phyloP scores from a whole-genome alignment of 2,113 vertebrate species.

The Parotia lawesii region DNA sequence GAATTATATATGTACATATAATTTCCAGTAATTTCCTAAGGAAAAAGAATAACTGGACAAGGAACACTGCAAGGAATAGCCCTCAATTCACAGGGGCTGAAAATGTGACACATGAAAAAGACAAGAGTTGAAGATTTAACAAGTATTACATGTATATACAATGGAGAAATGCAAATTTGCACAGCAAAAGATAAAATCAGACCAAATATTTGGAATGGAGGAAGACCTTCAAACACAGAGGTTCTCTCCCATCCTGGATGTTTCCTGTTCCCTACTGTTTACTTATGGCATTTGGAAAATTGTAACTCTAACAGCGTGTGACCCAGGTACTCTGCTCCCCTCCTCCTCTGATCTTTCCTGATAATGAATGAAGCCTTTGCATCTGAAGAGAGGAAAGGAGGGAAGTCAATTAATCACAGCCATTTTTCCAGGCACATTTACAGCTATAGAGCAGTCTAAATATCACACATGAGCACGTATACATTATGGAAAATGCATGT shows the following conservation, averaged over 20 bases:
- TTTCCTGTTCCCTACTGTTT: background rate
- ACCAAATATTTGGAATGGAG: background rate
- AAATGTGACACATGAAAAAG: background rate
- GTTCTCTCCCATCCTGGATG: background rate
- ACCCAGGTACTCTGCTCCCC: constrained; percentile 21
- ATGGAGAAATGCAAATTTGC: constrained; percentile 2
- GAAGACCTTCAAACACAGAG: background rate
- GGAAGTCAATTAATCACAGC: constrained; percentile 56
- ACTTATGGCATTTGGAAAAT: constrained; percentile 16
- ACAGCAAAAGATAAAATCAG: background rate
- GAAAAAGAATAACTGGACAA: background rate
- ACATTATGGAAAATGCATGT: constrained; percentile 39
- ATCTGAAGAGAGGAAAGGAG: constrained; percentile 13
- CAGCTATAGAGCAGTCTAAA: constrained; percentile 19
- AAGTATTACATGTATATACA: background rate
- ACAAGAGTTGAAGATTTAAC: background rate
- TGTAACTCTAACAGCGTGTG: constrained; percentile 27
- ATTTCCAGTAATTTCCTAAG: background rate
- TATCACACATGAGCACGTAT: constrained; percentile 35
- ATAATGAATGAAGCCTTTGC: constrained; percentile 32
- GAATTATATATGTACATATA: background rate
- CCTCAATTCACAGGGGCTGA: background rate
- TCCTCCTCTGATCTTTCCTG: constrained; percentile 34
- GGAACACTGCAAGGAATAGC: background rate
- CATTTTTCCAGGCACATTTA: constrained; percentile 33